Conservation (phyloP, 2,113 vertebrate genomes). For the Corynorhinus townsendii region DNA sequence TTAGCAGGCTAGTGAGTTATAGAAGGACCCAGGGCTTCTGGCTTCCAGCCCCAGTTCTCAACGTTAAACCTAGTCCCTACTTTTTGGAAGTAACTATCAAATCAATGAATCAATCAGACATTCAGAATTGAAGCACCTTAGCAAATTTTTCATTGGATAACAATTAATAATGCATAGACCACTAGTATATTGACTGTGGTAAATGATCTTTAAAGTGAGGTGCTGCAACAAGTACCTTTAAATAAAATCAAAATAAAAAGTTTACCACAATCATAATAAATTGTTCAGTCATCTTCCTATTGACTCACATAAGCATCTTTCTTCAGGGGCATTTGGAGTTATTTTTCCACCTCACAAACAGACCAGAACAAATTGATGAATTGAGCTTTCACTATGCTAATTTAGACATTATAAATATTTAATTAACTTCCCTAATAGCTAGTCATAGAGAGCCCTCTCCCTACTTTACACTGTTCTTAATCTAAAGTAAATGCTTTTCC, state of each 20-base stretch:
- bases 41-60: background rate
- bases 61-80: background rate
- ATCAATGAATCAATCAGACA: constrained; percentile 57
- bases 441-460: constrained; percentile 74
- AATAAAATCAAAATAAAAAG: constrained; percentile 75
- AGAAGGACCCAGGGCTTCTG: background rate
- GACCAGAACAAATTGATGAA: constrained; percentile 88
- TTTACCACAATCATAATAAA: constrained; percentile 73
- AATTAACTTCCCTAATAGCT: constrained; percentile 81
- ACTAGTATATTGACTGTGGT: constrained; percentile 67
- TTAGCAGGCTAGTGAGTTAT: background rate
- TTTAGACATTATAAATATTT: constrained; percentile 89
- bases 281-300: constrained; percentile 68
- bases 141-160: constrained; percentile 65
- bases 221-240: constrained; percentile 75
- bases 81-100: constrained; percentile 57
- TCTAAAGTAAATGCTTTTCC: constrained; percentile 82
- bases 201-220: constrained; percentile 72
- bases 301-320: constrained; percentile 71
- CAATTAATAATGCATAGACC: constrained; percentile 57
- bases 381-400: constrained; percentile 88
- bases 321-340: constrained; percentile 66
- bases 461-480: constrained; percentile 77
- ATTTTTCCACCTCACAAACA: constrained; percentile 71
- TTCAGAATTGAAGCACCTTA: constrained; percentile 54